Conservation (phyloP, 2,113 vertebrate genomes). For the Phaethon lepturus region DNA sequence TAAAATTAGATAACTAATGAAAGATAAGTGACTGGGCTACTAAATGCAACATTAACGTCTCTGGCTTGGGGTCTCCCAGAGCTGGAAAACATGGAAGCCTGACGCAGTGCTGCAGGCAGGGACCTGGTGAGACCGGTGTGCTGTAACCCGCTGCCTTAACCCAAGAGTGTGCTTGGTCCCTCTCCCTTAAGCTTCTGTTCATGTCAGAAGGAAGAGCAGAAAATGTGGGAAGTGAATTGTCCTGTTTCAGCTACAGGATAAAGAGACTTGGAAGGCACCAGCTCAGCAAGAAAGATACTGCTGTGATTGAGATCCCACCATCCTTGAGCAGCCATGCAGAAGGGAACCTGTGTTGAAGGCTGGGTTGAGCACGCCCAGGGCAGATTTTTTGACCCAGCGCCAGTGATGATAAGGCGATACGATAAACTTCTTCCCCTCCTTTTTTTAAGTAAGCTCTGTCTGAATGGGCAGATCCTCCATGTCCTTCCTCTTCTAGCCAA, state of each 20-base stretch:
- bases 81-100: neutral
- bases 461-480: neutral
- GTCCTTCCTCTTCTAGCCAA: neutral
- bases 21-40: neutral
- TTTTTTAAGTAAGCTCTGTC: neutral
- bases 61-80: neutral
- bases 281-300: neutral
- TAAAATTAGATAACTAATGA: neutral
- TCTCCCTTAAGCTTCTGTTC: neutral
- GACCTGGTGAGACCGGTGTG: neutral
- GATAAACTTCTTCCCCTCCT: neutral
- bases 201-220: neutral
- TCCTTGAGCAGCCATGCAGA: fast-evolving
- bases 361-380: neutral
- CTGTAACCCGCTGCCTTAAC: neutral
- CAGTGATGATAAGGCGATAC: neutral
- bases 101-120: neutral
- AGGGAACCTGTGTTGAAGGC: neutral
- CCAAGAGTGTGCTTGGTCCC: neutral
- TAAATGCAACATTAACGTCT: neutral
- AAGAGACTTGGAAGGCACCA: neutral
- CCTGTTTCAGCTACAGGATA: neutral
- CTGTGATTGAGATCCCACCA: neutral
- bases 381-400: neutral
- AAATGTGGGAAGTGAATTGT: neutral